These are phyloP conservation scores for Phataginus tetradactyla DNA, from an alignment of 2,797 vertebrate genomes.

Conservation along the genomic window DNA sequence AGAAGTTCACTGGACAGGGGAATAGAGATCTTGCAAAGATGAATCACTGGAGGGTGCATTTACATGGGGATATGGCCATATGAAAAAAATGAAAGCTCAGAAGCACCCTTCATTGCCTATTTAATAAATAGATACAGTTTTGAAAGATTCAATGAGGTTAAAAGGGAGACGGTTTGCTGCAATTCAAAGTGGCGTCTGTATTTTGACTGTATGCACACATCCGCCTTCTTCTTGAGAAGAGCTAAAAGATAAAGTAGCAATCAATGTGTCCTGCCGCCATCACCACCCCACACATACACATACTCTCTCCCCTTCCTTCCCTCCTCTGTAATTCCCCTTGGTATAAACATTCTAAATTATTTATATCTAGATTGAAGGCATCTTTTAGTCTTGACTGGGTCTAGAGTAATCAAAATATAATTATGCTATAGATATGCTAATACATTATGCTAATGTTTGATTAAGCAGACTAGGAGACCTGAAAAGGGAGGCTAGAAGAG, in stretches of 20 bases:
- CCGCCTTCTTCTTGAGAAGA: background rate
- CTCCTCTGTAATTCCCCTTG: constrained; percentile 44
- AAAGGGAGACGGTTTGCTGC: background rate
- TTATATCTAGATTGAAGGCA: constrained; percentile 70
- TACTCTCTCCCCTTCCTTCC: background rate
- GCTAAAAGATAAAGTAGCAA: background rate
- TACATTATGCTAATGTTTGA: constrained; percentile 71
- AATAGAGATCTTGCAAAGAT: background rate
- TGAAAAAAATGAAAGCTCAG: background rate
- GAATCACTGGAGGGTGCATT: background rate
- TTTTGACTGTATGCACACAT: background rate
- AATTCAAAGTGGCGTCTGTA: background rate
- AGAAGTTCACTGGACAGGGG: background rate
- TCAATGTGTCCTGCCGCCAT: background rate
- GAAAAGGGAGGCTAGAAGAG: background rate
- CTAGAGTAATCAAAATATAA: constrained; percentile 78
- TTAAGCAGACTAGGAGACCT: constrained; percentile 14
- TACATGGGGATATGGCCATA: background rate
- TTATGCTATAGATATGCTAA: constrained; percentile 70
- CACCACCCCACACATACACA: background rate
- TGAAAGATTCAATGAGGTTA: background rate
- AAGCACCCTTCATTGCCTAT: background rate
- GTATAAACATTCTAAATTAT: constrained; percentile 76
- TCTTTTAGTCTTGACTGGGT: constrained; percentile 60
- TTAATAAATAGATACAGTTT: background rate